Evolutionary conservation across 2,797 vertebrate genomes (phyloP).

Genomic region (Silurus lanzhouensis): DNA sequence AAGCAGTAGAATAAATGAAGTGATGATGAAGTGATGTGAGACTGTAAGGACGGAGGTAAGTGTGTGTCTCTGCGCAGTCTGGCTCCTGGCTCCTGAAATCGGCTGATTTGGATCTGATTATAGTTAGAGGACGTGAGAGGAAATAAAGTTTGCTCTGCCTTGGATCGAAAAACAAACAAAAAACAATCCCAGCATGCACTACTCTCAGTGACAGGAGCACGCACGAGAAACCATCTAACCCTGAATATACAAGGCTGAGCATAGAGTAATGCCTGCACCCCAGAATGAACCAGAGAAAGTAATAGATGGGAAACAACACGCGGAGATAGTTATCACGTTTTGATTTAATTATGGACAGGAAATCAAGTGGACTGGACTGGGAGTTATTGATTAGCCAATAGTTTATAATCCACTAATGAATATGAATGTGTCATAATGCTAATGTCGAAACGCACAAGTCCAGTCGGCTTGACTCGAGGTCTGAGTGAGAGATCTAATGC

Average conservation of each 20-base stretch:
- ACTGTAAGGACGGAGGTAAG: constrained; percentile 34
- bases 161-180: constrained; percentile 41
- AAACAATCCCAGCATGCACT: constrained; percentile 65
- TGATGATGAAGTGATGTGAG: not conserved
- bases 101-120: constrained; percentile 31
- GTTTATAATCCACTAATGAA: not conserved
- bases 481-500: too few species aligned
- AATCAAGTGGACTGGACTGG: constrained; percentile 8
- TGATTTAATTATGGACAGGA: not conserved
- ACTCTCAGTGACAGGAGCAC: constrained; percentile 53
- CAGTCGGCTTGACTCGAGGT: constrained; percentile 12
- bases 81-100: constrained; percentile 9
- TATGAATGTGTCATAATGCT: not conserved
- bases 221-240: constrained; percentile 42
- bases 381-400: not conserved
- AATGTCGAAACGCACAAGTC: not conserved
- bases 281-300: constrained; percentile 1
- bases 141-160: constrained; percentile 72
- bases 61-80: constrained; percentile 27
- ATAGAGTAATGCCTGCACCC: constrained; percentile 48
- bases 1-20: not conserved
- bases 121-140: constrained; percentile 64
- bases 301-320: not conserved
- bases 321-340: not conserved
- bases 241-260: constrained; percentile 10